A percentile compares a stretch with the other conserved stretches of the same genome.
phyloP scores from a whole-genome alignment of 2,888 invertebrate species.

The Onchidella celtica region DNA sequence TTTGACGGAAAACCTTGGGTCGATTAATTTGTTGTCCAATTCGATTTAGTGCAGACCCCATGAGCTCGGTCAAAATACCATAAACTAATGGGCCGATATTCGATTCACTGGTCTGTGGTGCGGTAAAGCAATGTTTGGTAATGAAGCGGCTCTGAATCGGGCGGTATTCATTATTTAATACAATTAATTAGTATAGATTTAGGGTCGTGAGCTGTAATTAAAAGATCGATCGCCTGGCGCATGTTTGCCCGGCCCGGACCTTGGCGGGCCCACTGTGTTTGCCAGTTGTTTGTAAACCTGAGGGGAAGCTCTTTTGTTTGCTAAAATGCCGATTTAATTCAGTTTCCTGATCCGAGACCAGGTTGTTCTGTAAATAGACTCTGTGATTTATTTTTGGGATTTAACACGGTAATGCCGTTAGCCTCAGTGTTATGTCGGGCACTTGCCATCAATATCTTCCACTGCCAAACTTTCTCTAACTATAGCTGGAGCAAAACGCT shows the following conservation, averaged over 20 bases:
- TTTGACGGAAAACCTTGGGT: too few species aligned
- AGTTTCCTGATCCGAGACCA: not conserved
- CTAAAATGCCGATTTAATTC: not conserved
- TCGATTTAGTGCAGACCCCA: not conserved
- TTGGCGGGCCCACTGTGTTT: not conserved
- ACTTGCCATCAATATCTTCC: too few species aligned
- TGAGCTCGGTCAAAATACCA: not conserved
- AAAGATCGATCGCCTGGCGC: slow-evolving; percentile 3
- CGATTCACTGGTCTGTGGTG: not conserved
- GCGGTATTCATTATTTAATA: slow-evolving; percentile 6
- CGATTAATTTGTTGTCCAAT: not conserved
- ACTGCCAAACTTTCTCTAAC: too few species aligned
- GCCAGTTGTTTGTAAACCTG: not conserved
- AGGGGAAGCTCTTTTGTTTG: not conserved
- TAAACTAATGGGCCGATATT: slow-evolving; percentile 1
- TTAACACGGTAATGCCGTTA: not conserved
- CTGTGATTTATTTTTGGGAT: not conserved
- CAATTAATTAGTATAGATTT: slow-evolving; percentile 10
- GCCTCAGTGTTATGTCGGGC: too few species aligned
- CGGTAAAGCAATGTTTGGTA: not conserved
- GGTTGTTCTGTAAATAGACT: not conserved
- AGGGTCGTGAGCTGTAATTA: slow-evolving; percentile 3
- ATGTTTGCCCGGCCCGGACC: not conserved
- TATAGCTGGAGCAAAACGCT: too few species aligned
- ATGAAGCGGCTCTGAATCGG: not conserved